Evolutionary conservation across 2,888 invertebrate genomes (phyloP).

Genomic region (Corbicula japonica): DNA sequence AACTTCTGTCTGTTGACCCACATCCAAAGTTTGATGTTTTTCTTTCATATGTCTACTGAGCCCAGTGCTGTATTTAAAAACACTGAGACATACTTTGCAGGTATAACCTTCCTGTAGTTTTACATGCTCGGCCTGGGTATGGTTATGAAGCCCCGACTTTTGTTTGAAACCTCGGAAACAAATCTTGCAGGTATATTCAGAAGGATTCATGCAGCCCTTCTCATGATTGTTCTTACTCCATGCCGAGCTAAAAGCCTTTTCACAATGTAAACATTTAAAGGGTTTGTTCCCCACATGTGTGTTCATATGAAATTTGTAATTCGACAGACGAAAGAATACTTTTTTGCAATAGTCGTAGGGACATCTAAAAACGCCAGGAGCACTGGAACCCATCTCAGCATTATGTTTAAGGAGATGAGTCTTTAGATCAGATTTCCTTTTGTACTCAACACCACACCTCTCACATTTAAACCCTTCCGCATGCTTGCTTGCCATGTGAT

Average conservation of each 20-base stretch:
- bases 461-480: conserved; percentile 10
- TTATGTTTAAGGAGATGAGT: conserved; percentile 9
- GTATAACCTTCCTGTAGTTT: background rate
- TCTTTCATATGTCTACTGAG: conserved; percentile 18
- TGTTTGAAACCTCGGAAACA: conserved; percentile 15
- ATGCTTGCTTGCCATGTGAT: conserved; percentile 9
- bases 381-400: background rate
- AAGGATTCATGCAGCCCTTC: conserved; percentile 1
- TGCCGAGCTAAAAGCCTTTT: conserved; percentile 1
- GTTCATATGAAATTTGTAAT: conserved; percentile 18
- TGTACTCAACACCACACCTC: conserved; percentile 8
- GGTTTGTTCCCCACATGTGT: conserved; percentile 14
- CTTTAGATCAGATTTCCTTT: conserved; percentile 21
- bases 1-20: conserved; percentile 14
- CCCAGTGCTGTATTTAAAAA: conserved; percentile 10
- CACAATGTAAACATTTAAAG: background rate
- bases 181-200: conserved; percentile 3
- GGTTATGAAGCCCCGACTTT: conserved; percentile 11
- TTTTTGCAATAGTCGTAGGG: conserved; percentile 1
- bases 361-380: conserved; percentile 1
- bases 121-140: conserved; percentile 11
- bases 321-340: conserved; percentile 8
- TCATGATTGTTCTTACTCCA: conserved; percentile 15
- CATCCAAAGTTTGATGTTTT: conserved; percentile 15
- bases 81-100: conserved; percentile 10